A percentile compares a stretch with the other conserved stretches of the same genome.
phyloP scores from a whole-genome alignment of 2,113 vertebrate species.

The Pelodiscus sinensis region DNA sequence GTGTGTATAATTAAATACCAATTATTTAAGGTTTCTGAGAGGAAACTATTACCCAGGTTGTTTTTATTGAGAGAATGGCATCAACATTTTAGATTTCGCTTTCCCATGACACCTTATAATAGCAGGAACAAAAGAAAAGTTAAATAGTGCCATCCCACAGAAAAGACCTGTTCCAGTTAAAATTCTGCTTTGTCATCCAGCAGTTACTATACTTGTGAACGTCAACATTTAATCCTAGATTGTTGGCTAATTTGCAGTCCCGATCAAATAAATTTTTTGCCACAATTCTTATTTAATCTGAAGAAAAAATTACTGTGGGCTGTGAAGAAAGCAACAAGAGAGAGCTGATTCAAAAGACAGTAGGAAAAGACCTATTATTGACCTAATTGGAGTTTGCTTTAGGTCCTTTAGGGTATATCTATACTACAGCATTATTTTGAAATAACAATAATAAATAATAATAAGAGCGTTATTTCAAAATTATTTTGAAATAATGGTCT shows the following conservation, averaged over 20 bases:
- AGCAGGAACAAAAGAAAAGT: constrained; percentile 39
- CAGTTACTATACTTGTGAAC: not conserved
- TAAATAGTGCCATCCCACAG: constrained; percentile 5
- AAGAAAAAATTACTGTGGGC: not conserved
- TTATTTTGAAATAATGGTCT: too few relatives aligned
- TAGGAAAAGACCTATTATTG: not conserved
- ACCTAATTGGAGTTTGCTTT: not conserved
- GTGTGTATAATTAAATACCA: constrained; percentile 36
- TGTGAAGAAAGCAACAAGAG: not conserved
- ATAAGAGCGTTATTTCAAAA: too few relatives aligned
- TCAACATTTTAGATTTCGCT: constrained; percentile 39
- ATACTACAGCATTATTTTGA: too few relatives aligned
- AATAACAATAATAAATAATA: too few relatives aligned
- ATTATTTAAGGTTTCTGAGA: constrained; percentile 24
- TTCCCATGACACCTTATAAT: constrained; percentile 7
- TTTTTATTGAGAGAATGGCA: constrained; percentile 7
- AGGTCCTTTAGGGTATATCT: not conserved
- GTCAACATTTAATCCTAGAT: not conserved
- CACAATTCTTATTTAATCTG: not conserved
- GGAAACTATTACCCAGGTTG: not conserved
- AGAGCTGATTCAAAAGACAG: not conserved
- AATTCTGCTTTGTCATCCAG: constrained; percentile 1
- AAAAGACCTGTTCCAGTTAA: constrained; percentile 19
- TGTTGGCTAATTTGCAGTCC: constrained; percentile 19
- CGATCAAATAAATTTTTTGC: not conserved